Evolutionary conservation across 92 coral and sea anemone species (phyloP).

Genomic region (Epizoanthus scotinus): DNA sequence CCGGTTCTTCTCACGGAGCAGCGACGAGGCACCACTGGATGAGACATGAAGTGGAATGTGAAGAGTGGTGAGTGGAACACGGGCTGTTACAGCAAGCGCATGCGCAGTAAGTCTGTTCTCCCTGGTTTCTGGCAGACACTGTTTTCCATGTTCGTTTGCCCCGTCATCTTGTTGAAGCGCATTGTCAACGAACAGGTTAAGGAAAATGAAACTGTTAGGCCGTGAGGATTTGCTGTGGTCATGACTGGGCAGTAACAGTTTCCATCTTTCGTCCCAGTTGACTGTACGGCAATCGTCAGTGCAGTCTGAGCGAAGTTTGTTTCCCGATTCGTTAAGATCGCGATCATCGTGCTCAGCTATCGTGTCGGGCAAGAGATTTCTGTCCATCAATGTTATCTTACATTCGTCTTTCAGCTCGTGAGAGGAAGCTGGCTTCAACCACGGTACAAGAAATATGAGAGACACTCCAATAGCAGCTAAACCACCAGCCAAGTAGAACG

Average conservation of each 20-base stretch:
- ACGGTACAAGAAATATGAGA: conserved; percentile 30
- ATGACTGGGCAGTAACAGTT: neutral
- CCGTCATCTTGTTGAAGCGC: conserved; percentile 1
- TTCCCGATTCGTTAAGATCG: neutral
- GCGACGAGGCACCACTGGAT: neutral
- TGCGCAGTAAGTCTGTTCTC: neutral
- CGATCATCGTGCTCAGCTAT: neutral
- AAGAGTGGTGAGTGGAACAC: neutral
- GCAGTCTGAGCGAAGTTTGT: neutral
- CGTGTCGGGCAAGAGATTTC: neutral
- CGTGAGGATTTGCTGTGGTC: neutral
- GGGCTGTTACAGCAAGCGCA: neutral
- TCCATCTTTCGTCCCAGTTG: conserved; percentile 19
- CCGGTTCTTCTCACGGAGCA: neutral
- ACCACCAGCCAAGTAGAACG: conserved; percentile 32
- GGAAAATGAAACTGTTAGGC: conserved; percentile 36
- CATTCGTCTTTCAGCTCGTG: neutral
- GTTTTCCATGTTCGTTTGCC: neutral
- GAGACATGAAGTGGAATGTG: neutral
- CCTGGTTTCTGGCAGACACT: neutral
- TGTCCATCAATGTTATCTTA: conserved; percentile 15
- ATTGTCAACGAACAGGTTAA: conserved; percentile 21
- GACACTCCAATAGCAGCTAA: conserved; percentile 29
- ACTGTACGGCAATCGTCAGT: neutral
- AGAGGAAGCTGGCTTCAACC: neutral